These are phyloP conservation scores for Tupiocoris notatus DNA, from an alignment of 2,888 invertebrate species.

Conservation along the genomic window DNA sequence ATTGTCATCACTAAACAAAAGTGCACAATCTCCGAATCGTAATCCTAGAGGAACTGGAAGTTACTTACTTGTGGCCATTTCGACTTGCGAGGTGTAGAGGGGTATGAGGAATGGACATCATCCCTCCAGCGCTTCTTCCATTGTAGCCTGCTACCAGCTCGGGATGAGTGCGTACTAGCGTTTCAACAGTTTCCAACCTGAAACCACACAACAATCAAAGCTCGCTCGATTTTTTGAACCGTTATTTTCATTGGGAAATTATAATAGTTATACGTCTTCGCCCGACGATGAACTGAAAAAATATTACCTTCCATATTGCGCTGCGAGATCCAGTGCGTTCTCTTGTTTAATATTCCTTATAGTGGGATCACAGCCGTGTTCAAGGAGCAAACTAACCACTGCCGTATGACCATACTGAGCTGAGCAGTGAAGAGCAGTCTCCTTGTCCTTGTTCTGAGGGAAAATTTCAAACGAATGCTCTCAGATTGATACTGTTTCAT, in stretches of 20 bases:
- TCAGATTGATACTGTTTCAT: too few relatives aligned
- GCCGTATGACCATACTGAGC: conserved; percentile 89
- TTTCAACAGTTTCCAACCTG: conserved; percentile 83
- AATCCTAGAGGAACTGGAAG: too few relatives aligned
- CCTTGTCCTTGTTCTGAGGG: conserved; percentile 77
- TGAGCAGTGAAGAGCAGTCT: conserved; percentile 90
- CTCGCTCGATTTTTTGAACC: too few relatives aligned
- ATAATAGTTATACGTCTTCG: too few relatives aligned
- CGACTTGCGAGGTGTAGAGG: conserved; percentile 91
- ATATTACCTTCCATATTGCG: conserved; percentile 87
- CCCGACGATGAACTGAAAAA: too few relatives aligned
- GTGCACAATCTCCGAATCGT: too few relatives aligned
- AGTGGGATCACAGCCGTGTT: conserved; percentile 83
- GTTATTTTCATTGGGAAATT: too few relatives aligned
- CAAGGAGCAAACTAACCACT: conserved; percentile 77
- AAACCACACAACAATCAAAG: too few relatives aligned
- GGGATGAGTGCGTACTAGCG: conserved; percentile 79
- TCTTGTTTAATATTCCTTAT: conserved; percentile 84
- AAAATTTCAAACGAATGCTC: background rate
- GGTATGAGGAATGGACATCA: conserved; percentile 68
- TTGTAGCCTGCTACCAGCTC: conserved; percentile 72
- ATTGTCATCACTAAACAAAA: too few relatives aligned
- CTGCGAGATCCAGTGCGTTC: conserved; percentile 90
- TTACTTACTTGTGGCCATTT: conserved; percentile 82
- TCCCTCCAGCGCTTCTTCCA: conserved; percentile 55